A percentile compares a stretch with the other conserved stretches of the same genome.
phyloP scores from a whole-genome alignment of 2,113 vertebrate genomes.

The Dendropsophus ebraccatus region DNA sequence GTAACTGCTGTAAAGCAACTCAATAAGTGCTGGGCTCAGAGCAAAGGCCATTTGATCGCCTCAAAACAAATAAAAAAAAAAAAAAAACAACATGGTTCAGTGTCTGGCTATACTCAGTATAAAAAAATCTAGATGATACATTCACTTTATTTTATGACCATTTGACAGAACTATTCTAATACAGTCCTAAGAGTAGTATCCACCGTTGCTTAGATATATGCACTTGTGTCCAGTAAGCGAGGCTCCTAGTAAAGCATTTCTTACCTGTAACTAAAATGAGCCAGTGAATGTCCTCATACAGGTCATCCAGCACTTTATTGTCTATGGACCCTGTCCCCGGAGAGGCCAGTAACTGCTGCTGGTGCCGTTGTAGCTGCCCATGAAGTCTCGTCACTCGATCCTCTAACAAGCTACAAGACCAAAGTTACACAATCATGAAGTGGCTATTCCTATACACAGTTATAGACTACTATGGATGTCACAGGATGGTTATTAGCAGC shows the following conservation, averaged over 20 bases:
- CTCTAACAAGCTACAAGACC: slow-evolving; percentile 85
- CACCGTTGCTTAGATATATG: neutral
- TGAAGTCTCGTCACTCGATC: slow-evolving; percentile 94
- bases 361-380: slow-evolving; percentile 92
- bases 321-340: slow-evolving; percentile 84
- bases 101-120: too few relatives aligned
- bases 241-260: slow-evolving; percentile 49
- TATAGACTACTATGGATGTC: neutral
- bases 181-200: neutral
- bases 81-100: too few relatives aligned
- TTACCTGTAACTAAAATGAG: slow-evolving; percentile 97
- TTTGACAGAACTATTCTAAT: too few relatives aligned
- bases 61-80: too few relatives aligned
- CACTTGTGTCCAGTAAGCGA: too few relatives aligned
- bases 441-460: neutral
- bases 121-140: too few relatives aligned
- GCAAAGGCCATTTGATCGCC: too few relatives aligned
- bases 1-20: too few relatives aligned
- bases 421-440: neutral
- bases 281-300: slow-evolving; percentile 99
- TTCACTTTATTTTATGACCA: too few relatives aligned
- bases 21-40: too few relatives aligned
- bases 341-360: slow-evolving; percentile 90
- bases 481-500: neutral
- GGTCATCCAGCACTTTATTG: slow-evolving; percentile 91